A percentile compares a stretch with the other conserved stretches of the same genome.
These are phyloP conservation scores for Pseudomyrmex cubaensis DNA, from an alignment of 1,140 invertebrate genomes.

Conservation along the genomic window DNA sequence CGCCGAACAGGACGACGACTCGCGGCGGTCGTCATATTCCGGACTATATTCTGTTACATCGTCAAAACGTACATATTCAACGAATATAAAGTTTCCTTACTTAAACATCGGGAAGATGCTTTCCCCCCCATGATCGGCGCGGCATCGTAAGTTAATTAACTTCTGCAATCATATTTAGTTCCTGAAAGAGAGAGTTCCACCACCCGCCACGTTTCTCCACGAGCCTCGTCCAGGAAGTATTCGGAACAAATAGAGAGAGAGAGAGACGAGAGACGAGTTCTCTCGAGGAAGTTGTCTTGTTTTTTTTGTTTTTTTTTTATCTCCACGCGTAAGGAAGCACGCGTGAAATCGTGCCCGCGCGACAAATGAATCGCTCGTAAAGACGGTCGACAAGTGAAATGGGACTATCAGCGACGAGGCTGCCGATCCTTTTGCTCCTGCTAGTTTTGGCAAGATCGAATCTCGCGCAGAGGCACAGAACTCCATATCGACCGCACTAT, in stretches of 20 bases:
- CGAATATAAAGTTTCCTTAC: neutral
- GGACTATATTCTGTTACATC: slow-evolving; percentile 1
- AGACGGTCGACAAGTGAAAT: slow-evolving; percentile 62
- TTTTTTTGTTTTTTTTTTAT: neutral
- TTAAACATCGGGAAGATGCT: slow-evolving; percentile 25
- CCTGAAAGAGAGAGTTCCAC: neutral
- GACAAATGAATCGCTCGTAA: slow-evolving; percentile 73
- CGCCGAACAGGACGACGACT: slow-evolving; percentile 1
- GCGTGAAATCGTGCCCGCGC: slow-evolving; percentile 12
- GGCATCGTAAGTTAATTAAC: slow-evolving; percentile 27
- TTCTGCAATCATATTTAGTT: slow-evolving; percentile 49
- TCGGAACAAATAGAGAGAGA: neutral
- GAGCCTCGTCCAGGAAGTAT: neutral
- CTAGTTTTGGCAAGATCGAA: slow-evolving; percentile 66
- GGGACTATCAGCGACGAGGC: slow-evolving; percentile 64
- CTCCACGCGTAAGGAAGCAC: slow-evolving; percentile 18
- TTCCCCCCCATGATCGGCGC: neutral
- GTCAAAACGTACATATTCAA: neutral
- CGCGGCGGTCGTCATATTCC: slow-evolving; percentile 9
- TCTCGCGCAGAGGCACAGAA: slow-evolving; percentile 69
- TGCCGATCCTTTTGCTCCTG: slow-evolving; percentile 71
- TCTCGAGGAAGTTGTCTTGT: no score
- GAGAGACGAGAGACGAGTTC: no score
- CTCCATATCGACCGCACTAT: slow-evolving; percentile 49
- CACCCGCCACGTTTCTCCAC: neutral